Evolutionary conservation across 2,113 vertebrate species (phyloP), one percentile per base, ranked within the genome.

Genomic region (Anolis sagrei): DNA sequence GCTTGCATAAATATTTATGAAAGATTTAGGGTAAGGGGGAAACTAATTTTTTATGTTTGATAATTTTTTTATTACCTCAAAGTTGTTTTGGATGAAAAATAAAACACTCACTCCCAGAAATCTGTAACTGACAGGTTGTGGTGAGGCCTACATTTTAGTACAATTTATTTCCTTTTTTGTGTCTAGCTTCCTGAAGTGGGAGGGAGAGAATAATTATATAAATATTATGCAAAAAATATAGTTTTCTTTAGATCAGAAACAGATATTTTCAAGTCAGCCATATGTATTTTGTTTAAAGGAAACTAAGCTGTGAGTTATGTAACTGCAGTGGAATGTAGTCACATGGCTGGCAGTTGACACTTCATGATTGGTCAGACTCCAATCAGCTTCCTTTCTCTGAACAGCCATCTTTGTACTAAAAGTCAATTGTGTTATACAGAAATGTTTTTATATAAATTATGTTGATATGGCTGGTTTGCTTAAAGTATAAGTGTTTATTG

Each of bases 241-340:
- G 94, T 96, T 96, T 97, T 96, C 93, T 96, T 97, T 95, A 95
- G 95, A 89, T 95, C 92, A 95, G 93, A 95, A 96, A 95, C 86
- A 76, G 93, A 92, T 95, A 95, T 95, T 96, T 95, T 95, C 93
- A 93, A 92, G 94, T 97, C 94, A 96, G 95, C 94, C 95, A 95
- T 96, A 96, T 95, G 94, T 96, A 95, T 96, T 96, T 95, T 96
- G 93, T 96, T 96, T 96, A 96, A 96, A 93, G 93, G 89, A 91
- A 89, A 90, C 89, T 88, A 87, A 89, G 44, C 87, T 79, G 54
- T 0, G 66, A 90, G 92, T 92, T 93, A 80, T n/a, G 11, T 58
- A 82, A 76, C 89, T 76, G 86, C 79, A 44, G 39, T 10, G 79
- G 92, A 87, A 62, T 1, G 49, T 85, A 78, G 49, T 90, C 84